Base-by-base conservation (phyloP, 1,140 invertebrate species). In the Thalassaphorura encarpata region DNA sequence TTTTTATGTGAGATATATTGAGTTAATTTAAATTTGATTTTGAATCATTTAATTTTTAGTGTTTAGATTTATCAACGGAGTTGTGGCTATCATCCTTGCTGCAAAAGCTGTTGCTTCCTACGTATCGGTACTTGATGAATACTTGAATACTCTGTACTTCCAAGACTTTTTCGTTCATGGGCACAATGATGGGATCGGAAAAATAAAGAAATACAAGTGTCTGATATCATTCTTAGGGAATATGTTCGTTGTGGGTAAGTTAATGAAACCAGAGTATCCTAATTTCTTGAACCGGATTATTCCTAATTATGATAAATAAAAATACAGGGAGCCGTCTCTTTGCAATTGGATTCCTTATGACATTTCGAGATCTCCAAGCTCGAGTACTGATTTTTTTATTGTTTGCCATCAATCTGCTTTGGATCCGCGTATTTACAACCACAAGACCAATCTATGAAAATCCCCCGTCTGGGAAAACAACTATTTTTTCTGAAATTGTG, bases 391-490 rank as follows among this genome's bases (percentile, higher is more conserved):
- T 51, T 39, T 26, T 39, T 3, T 51, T 51, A 8, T 13, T 51
- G 3, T 51, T 51, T 16, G 23, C 33, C 8, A n/a, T 51, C n/a
- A 6, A 51, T 29, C 6, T 36, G 28, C 5, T 31, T 16, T 51
- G 48, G 48, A 51, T 39, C 8, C 26, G 48, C 23, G 6, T 33
- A 13, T 27, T 19, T n/a, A 6, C 48, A 3, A 27, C 23, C 11
- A 8, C 29, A 6, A 8, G 48, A 39, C 48, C 33, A 39, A 24
- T 21, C 5, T 51, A 51, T 39, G 48, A 51, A 8, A 51, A 51
- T 51, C 48, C 48, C 3, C 48, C 48, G 8, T 16, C 21, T 18
- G 48, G 48, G 3, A 15, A 31, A 4, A 8, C 33, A 3, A 36
- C 48, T 33, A 21, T 51, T 11, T 23, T 27, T 24, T 51, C 48